A percentile compares a stretch with the other conserved stretches of the same genome.
Evolutionary conservation across 2,113 vertebrate species (phyloP).

Genomic region (Ophthalmolycus amberensis): DNA sequence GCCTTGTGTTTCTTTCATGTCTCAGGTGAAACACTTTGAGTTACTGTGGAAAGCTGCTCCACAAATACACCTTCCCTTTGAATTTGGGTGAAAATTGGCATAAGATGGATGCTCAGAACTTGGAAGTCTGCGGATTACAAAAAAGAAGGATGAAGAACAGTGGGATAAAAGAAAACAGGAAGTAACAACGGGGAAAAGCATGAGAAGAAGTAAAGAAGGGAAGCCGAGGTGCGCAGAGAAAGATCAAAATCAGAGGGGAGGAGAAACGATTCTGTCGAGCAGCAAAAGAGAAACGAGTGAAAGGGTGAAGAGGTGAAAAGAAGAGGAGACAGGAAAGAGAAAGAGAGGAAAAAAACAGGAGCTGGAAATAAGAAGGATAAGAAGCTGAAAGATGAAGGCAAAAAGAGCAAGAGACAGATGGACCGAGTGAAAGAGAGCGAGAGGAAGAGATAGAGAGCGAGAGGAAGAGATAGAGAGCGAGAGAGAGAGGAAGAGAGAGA

Average conservation of each 20-base stretch:
- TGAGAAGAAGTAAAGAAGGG: neutral
- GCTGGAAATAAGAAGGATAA: neutral
- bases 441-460: slow-evolving; percentile 15
- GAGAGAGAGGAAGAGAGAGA: slow-evolving; percentile 18
- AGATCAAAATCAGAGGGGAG: neutral
- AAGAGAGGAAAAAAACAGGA: neutral
- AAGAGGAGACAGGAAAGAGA: neutral
- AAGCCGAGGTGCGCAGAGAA: neutral
- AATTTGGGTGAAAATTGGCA: neutral
- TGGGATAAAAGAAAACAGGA: neutral
- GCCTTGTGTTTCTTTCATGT: neutral
- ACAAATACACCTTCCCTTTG: neutral
- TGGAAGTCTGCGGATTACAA: neutral
- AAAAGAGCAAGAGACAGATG: neutral
- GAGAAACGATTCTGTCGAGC: neutral
- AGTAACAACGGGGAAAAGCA: neutral
- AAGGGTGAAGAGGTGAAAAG: neutral
- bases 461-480: slow-evolving; percentile 19
- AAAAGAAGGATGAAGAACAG: neutral
- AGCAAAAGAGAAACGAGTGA: neutral
- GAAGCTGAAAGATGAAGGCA: neutral
- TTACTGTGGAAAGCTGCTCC: neutral
- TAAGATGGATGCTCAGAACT: neutral
- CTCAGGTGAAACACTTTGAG: neutral
- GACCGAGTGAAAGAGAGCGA: slow-evolving; percentile 7